These are phyloP conservation scores for Dromaius novaehollandiae DNA, from an alignment of 2,113 vertebrate species.

Conservation along the genomic window DNA sequence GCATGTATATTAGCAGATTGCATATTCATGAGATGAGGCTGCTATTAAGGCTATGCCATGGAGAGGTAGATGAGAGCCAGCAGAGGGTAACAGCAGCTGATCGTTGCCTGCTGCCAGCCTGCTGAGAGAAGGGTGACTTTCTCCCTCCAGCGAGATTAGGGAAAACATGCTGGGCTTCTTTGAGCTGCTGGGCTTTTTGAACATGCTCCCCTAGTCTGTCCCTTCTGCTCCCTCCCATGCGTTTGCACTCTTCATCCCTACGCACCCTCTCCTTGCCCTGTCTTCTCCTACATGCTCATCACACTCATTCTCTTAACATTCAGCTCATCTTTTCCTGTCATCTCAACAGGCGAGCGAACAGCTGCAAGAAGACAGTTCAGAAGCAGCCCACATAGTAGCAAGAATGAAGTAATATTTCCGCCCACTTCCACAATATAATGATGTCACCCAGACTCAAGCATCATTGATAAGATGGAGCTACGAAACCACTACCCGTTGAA, in stretches of 20 bases:
- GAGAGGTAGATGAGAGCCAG: neutral
- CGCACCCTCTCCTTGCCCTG: neutral
- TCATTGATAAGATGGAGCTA: neutral
- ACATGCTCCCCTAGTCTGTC: neutral
- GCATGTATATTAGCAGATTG: slow-evolving; percentile 21
- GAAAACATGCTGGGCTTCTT: accelerated
- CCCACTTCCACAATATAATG: neutral
- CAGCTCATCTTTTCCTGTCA: slow-evolving; percentile 9
- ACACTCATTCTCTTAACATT: accelerated
- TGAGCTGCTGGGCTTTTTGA: neutral
- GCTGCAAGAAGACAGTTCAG: neutral
- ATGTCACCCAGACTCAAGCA: neutral
- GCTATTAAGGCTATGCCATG: neutral
- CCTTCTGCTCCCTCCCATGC: neutral
- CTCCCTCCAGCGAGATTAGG: neutral
- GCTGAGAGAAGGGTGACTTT: neutral
- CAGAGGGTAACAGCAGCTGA: neutral
- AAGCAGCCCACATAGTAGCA: neutral
- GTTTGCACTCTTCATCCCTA: neutral
- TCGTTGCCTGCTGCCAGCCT: neutral
- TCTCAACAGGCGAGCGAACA: neutral
- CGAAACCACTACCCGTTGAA: neutral
- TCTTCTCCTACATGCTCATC: neutral
- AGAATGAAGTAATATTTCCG: neutral
- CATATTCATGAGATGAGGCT: slow-evolving; percentile 43